phyloP scores from a whole-genome alignment of 2,113 vertebrate genomes.

The Colistium nudipinnis region DNA sequence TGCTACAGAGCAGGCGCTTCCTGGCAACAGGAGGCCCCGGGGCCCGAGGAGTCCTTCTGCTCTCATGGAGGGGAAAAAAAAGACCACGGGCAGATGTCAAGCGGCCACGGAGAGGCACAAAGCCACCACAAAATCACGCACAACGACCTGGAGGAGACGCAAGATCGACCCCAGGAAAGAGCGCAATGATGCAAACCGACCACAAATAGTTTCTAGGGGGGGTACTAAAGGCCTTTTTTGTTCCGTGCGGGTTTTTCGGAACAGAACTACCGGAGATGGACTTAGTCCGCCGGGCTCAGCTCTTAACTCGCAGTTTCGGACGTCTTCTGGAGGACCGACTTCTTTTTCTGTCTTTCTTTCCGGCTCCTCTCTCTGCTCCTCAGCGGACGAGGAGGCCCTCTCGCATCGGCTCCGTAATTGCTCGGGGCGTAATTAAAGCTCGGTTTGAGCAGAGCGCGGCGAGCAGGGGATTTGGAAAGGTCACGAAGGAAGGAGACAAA shows the following conservation, averaged over 20 bases:
- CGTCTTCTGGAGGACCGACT: no score
- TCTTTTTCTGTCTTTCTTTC: no score
- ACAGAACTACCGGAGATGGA: conserved; percentile 9
- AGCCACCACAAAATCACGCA: not conserved
- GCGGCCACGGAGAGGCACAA: not conserved
- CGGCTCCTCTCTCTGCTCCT: conserved; percentile 23
- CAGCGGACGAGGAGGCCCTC: conserved; percentile 40
- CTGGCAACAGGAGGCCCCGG: no score
- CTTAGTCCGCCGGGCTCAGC: not conserved
- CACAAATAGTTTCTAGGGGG: not conserved
- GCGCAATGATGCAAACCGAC: not conserved
- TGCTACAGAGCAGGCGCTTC: not conserved
- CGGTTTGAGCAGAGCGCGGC: conserved; percentile 2
- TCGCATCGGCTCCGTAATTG: conserved; percentile 54
- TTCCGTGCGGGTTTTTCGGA: not conserved
- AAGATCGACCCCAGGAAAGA: not conserved
- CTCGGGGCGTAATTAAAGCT: conserved; percentile 58
- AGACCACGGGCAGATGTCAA: not conserved
- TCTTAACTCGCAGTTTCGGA: conserved; percentile 17
- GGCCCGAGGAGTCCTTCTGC: no score
- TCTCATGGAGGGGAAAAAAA: no score
- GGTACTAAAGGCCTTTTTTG: not conserved
- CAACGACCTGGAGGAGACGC: not conserved
- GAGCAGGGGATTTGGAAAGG: conserved; percentile 59
- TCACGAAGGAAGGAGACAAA: conserved; percentile 21